Percentiles rank a stretch among this genome's conserved stretches.
Conservation (phyloP, 2,113 vertebrate species). For the Corynorhinus townsendii region DNA sequence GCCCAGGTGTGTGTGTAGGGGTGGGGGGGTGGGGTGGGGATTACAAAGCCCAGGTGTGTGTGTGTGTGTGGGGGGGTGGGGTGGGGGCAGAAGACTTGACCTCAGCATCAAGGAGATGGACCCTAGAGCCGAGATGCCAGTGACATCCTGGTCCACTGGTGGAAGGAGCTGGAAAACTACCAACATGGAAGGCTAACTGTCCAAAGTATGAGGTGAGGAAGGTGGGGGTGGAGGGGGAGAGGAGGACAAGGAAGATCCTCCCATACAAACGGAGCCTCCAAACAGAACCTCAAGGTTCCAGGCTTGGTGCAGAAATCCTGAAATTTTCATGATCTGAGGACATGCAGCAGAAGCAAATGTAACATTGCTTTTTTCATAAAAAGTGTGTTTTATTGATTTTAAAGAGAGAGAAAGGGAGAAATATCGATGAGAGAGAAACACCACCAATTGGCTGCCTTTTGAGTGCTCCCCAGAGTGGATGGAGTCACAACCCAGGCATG, state of each 20-base stretch:
- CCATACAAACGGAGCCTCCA: fast-evolving
- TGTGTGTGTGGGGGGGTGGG: too few relatives aligned
- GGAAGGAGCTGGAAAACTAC: not conserved
- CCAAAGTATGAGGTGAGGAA: not conserved
- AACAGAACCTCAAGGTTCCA: not conserved
- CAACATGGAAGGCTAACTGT: not conserved
- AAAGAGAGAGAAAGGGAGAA: too few relatives aligned
- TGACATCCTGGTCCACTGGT: fast-evolving
- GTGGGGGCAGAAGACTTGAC: not conserved
- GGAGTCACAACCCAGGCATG: too few relatives aligned
- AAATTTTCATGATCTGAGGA: not conserved
- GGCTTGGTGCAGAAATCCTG: not conserved
- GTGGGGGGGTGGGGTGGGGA: too few relatives aligned
- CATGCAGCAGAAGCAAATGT: not conserved
- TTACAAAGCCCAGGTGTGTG: too few relatives aligned
- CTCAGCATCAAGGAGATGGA: not conserved
- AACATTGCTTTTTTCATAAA: not conserved
- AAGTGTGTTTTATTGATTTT: too few relatives aligned
- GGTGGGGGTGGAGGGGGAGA: fast-evolving
- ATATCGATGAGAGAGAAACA: too few relatives aligned
- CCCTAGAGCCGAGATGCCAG: fast-evolving
- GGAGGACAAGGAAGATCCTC: not conserved
- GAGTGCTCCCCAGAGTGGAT: too few relatives aligned
- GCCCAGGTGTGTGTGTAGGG: too few relatives aligned
- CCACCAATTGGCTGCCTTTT: too few relatives aligned